phyloP scores from a whole-genome alignment of 2,113 vertebrate species.

The Vireo altiloquus region DNA sequence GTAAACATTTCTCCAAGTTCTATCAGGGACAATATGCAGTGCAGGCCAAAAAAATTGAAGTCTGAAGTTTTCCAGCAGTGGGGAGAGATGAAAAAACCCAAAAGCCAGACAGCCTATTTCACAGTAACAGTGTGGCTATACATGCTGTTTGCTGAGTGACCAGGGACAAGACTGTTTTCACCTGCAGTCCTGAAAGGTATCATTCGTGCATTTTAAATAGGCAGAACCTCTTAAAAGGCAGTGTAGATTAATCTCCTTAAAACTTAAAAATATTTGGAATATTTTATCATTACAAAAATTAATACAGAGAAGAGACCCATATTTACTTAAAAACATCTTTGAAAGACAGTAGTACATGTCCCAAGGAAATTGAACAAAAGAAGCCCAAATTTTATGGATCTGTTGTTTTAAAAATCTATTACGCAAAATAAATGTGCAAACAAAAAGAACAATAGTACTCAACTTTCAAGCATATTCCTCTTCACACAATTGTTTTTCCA shows the following conservation, averaged over 20 bases:
- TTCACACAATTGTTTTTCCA: slow-evolving; percentile 21
- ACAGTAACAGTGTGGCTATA: not conserved
- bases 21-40: not conserved
- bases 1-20: not conserved
- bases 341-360: not conserved
- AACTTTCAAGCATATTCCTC: not conserved
- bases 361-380: not conserved
- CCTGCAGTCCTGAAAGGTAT: not conserved
- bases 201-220: not conserved
- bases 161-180: not conserved
- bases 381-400: not conserved
- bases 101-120: not conserved
- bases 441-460: not conserved
- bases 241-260: not conserved
- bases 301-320: not conserved
- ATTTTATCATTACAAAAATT: not conserved
- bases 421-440: not conserved
- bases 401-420: not conserved
- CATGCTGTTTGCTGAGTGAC: fast-evolving
- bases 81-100: not conserved
- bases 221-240: not conserved
- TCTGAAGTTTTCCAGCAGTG: not conserved
- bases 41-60: not conserved
- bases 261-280: not conserved
- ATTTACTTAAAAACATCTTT: not conserved